These are phyloP conservation scores for Cuculus canorus DNA, from an alignment of 2,797 vertebrate species.

Conservation along the genomic window DNA sequence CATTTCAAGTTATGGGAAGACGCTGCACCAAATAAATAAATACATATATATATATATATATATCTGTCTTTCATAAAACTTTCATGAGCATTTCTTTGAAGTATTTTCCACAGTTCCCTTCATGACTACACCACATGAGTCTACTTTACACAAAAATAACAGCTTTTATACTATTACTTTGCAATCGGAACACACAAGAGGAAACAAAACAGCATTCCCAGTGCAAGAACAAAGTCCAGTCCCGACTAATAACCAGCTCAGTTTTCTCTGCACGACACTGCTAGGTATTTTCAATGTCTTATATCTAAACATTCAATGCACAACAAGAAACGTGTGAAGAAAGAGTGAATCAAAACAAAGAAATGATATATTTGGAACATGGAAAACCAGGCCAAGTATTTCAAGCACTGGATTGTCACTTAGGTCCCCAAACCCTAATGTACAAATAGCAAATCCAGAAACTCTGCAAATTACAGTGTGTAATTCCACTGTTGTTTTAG, in stretches of 20 bases:
- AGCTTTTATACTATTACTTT: background rate
- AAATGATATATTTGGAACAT: background rate
- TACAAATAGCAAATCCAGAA: background rate
- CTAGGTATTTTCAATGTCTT: background rate
- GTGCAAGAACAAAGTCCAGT: background rate
- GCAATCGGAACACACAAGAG: background rate
- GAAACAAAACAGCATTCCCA: background rate
- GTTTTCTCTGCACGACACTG: background rate
- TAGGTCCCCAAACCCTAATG: background rate
- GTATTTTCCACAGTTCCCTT: background rate
- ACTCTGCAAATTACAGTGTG: rapidly evolving
- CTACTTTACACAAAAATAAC: background rate
- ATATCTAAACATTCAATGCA: rapidly evolving
- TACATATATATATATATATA: no score
- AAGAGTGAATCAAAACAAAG: background rate
- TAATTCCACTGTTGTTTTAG: background rate
- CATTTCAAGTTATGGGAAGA: background rate
- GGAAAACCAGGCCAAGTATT: background rate
- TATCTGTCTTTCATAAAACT: background rate
- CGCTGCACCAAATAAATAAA: background rate
- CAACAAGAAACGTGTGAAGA: background rate
- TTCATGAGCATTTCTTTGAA: background rate
- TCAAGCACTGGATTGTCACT: background rate
- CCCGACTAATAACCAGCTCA: background rate
- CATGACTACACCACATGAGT: background rate